Conservation (phyloP, 2,113 vertebrate species). For the Mesitornis unicolor region DNA sequence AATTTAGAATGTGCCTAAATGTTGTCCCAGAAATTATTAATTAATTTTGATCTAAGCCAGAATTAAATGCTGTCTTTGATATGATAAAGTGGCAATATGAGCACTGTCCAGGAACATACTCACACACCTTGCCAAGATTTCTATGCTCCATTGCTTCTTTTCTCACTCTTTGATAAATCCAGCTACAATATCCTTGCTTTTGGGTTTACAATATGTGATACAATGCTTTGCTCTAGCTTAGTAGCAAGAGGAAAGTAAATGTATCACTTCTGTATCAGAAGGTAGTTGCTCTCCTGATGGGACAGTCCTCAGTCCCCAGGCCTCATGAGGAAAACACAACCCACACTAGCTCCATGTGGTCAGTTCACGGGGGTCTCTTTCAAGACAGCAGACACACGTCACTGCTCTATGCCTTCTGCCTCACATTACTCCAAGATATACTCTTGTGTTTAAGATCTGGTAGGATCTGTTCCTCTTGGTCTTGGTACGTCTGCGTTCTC, state of each 20-base stretch:
- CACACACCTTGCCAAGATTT: background rate
- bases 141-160: background rate
- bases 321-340: background rate
- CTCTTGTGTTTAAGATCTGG: background rate
- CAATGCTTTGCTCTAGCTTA: background rate
- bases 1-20: background rate
- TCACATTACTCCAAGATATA: background rate
- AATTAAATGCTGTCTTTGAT: background rate
- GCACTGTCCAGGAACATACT: background rate
- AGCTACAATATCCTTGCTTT: background rate
- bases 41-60: background rate
- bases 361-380: background rate
- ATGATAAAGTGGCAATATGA: background rate
- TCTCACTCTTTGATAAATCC: background rate
- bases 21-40: background rate
- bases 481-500: background rate
- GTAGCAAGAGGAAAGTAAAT: background rate
- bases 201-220: background rate
- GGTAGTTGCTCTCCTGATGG: background rate
- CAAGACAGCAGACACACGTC: background rate
- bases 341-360: background rate
- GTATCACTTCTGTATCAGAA: background rate
- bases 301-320: background rate
- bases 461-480: background rate
- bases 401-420: background rate